Conservation (phyloP, 2,888 invertebrate genomes). For the Agrochola lychnidis region DNA sequence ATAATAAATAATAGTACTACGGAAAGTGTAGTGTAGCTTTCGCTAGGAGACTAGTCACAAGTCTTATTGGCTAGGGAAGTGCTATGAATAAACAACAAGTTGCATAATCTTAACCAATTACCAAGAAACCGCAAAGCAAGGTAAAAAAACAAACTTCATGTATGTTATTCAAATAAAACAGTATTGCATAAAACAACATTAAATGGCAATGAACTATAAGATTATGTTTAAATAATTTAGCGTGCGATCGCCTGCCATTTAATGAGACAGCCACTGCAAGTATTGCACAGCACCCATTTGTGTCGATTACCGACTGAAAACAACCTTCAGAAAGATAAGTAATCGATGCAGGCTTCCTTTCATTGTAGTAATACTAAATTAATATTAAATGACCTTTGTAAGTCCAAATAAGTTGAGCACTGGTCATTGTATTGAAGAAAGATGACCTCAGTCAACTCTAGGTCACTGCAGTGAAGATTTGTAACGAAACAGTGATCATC, state of each 20-base stretch:
- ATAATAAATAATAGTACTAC: slow-evolving; percentile 39
- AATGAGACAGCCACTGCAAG: slow-evolving; percentile 27
- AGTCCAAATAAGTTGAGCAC: neutral
- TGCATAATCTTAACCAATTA: slow-evolving; percentile 12
- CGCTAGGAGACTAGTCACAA: slow-evolving; percentile 17
- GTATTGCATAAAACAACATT: slow-evolving; percentile 25
- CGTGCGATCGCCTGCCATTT: slow-evolving; percentile 15
- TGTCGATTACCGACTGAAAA: slow-evolving; percentile 37
- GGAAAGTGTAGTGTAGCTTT: slow-evolving; percentile 28
- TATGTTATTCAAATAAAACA: slow-evolving; percentile 7
- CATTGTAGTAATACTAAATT: slow-evolving; percentile 10
- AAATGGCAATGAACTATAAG: slow-evolving; percentile 46
- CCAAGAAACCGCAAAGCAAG: neutral
- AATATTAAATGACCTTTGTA: slow-evolving; percentile 21
- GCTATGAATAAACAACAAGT: slow-evolving; percentile 1
- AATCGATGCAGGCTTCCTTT: slow-evolving; percentile 34
- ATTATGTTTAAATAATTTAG: slow-evolving; percentile 24
- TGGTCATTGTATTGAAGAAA: slow-evolving; percentile 13
- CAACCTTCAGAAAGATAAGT: slow-evolving; percentile 35
- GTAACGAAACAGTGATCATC: neutral
- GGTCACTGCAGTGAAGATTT: slow-evolving; percentile 5
- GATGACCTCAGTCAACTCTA: neutral
- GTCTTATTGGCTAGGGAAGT: neutral
- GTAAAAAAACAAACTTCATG: neutral
- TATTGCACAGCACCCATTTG: slow-evolving; percentile 35